A percentile compares a stretch with the other conserved stretches of the same genome.
These are phyloP conservation scores for Pentamera pediparva DNA, from an alignment of 53 echinoderm and acorn worm genomes.

Conservation along the genomic window DNA sequence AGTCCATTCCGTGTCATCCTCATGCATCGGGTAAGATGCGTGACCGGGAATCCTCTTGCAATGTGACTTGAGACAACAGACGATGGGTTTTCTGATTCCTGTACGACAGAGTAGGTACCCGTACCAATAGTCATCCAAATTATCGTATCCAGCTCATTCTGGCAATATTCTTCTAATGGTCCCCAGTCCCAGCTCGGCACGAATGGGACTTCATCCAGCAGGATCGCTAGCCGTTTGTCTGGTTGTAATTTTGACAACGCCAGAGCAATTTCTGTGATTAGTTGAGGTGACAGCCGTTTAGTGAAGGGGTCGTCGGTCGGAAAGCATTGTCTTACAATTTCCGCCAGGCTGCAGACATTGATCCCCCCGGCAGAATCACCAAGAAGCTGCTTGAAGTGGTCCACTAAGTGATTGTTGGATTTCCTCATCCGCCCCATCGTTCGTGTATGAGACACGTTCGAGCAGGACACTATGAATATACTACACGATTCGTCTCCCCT, in stretches of 20 bases:
- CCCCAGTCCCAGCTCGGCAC: conserved; percentile 48
- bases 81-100: neutral
- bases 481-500: neutral
- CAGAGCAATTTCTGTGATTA: conserved; percentile 21
- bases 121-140: conserved; percentile 46
- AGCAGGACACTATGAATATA: conserved; percentile 47
- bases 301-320: conserved; percentile 23
- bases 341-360: conserved; percentile 21
- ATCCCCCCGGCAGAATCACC: neutral
- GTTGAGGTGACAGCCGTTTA: conserved; percentile 21
- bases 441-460: conserved; percentile 46
- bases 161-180: conserved; percentile 20
- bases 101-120: conserved; percentile 31
- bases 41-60: conserved; percentile 11
- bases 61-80: conserved; percentile 5
- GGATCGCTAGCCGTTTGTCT: conserved; percentile 6
- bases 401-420: conserved; percentile 41
- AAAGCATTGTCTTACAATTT: conserved; percentile 38
- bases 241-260: conserved; percentile 21
- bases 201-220: conserved; percentile 54
- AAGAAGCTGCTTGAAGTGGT: conserved; percentile 20
- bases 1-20: conserved; percentile 54
- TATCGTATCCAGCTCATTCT: neutral
- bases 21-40: conserved; percentile 45
- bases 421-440: conserved; percentile 46